Evolutionary conservation across 1,140 invertebrate genomes (phyloP).

Genomic region (Asobara japonica): DNA sequence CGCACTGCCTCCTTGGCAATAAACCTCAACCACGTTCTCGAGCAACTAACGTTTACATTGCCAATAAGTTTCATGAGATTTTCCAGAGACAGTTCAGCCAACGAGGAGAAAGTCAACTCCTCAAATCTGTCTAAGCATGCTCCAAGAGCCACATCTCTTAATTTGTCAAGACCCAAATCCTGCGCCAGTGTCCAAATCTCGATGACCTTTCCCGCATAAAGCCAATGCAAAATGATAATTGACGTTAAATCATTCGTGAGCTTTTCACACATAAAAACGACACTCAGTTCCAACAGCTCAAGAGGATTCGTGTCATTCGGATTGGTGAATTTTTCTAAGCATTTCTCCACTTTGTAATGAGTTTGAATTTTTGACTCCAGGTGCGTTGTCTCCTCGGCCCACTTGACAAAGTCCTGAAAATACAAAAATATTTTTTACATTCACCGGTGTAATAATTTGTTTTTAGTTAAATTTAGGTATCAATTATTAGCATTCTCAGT

Average conservation of each 20-base stretch:
- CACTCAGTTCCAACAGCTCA: conserved; percentile 43
- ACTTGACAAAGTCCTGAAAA: conserved; percentile 46
- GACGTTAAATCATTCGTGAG: conserved; percentile 37
- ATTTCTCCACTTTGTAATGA: conserved; percentile 28
- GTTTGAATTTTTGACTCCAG: background rate
- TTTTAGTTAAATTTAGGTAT: no score
- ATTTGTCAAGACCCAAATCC: conserved; percentile 32
- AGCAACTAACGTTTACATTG: conserved; percentile 41
- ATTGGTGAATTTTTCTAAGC: conserved; percentile 36
- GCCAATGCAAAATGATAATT: conserved; percentile 36
- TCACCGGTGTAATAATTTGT: no score
- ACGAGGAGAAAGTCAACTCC: conserved; percentile 32
- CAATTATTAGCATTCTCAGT: no score
- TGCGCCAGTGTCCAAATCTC: conserved; percentile 47
- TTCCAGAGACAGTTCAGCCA: conserved; percentile 30
- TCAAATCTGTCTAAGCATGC: conserved; percentile 46
- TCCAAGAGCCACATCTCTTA: conserved; percentile 41
- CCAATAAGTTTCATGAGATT: conserved; percentile 40
- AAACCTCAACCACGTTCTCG: background rate
- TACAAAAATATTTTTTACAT: background rate
- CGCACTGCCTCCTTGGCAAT: background rate
- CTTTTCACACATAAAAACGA: conserved; percentile 44
- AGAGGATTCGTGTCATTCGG: conserved; percentile 32
- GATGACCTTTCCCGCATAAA: conserved; percentile 36
- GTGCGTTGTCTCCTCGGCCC: conserved; percentile 28